Evolutionary conservation across 2,797 vertebrate genomes (phyloP).

Genomic region (Catamblyrhynchus diadema): DNA sequence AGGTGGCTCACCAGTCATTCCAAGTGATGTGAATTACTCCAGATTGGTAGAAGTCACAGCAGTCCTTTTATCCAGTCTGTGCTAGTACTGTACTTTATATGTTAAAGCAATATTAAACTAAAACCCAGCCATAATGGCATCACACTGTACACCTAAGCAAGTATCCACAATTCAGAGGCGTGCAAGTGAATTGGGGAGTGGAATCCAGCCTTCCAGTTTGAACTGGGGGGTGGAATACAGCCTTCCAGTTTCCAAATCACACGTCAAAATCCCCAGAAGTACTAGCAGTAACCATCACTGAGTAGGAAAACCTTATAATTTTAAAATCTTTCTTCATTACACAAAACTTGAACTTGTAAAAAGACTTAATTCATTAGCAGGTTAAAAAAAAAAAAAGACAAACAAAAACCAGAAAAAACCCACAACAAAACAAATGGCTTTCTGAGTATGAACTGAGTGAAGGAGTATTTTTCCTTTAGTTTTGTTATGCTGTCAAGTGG

Average conservation of each 20-base stretch:
- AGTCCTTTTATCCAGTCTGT: background rate
- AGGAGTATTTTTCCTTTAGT: background rate
- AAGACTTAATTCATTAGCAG: background rate
- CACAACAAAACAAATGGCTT: background rate
- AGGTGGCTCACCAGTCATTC: background rate
- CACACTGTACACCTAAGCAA: background rate
- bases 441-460: background rate
- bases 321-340: background rate
- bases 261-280: background rate
- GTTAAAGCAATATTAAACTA: background rate
- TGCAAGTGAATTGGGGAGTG: background rate
- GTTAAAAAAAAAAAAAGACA: background rate
- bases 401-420: background rate
- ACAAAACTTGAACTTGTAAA: background rate
- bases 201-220: background rate
- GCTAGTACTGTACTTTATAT: background rate
- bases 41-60: background rate
- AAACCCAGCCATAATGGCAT: background rate
- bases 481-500: background rate
- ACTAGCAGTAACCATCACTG: background rate
- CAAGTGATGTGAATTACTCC: background rate
- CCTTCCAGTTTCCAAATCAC: background rate
- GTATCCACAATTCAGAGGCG: background rate
- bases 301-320: background rate
- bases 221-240: background rate